Evolutionary conservation across 1,140 invertebrate species (phyloP), one percentile per base, ranked within the genome.

Genomic region (Anastatus disparis): DNA sequence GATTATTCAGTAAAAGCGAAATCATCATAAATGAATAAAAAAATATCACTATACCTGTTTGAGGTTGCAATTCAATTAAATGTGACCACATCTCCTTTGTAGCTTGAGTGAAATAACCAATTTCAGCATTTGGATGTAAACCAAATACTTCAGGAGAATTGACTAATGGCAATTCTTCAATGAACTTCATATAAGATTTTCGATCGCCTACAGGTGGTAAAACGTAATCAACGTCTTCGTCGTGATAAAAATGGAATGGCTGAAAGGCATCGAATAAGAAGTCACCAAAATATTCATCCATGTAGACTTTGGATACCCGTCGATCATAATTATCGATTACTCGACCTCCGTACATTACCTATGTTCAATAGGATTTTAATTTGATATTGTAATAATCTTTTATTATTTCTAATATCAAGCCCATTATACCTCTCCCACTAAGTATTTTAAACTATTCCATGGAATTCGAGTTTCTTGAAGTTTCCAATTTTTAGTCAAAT

Each of bases 241-340:
- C 92, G 22, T 87, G 81, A 81, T 94, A 96, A 85, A 97, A 97
- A 81, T 95, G 93, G 84, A 95, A 97, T 0, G 93, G 91, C 81
- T 96, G 93, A 81, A 94, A 96, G 17, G 89, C 90, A 79, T 96
- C 93, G 78, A 97, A 96, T 22, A 97, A 86, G 81, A 97, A 97
- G 77, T 97, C 95, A 0, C 95, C 95, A 88, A 97, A 93, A 80
- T 97, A 97, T 82, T 97, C 94, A 79, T 96, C 90, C 93, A 97
- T 95, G 80, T 97, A 97, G 0, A 92, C 94, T 67, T 90, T 88
- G 1, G 95, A 91, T 6, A 96, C 91, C 69, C 95, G 88, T 26
- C 94, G 88, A 82, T 97, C 95, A 86, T 92, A 97, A 78, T 93
- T 89, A 78, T 97, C 95, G 72, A 96, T 96, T 17, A 97, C 93